Evolutionary conservation across 1,140 invertebrate genomes (phyloP), one percentile per base, ranked within the genome.

Genomic region (Aphis craccivora): DNA sequence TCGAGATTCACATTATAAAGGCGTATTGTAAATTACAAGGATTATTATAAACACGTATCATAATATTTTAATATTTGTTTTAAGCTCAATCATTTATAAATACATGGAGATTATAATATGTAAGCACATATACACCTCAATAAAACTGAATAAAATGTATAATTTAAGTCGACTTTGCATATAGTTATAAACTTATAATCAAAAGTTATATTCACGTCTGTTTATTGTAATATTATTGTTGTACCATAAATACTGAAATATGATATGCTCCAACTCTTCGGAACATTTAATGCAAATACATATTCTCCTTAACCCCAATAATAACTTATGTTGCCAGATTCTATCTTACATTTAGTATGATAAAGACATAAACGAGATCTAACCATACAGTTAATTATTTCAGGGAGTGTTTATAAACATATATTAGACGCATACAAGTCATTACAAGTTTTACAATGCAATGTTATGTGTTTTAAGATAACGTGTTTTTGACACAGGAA

Each of bases 311-410:
- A 55, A 60, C 88, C 51, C 22, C 37, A 22, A 90, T 90, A 18
- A 30, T 90, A 40, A 60, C 53, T 90, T 90, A 90, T 90, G 53
- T 40, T 40, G 30, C 37, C 6, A 40, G 88, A 90, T 60, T 30
- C 51, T 14, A 90, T 90, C 53, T 18, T 14, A 30, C 25, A 40
- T 90, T 40, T 25, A 30, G 30, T 45, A 60, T 9, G 53, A 90
- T 45, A 43, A 60, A 55, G 88, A 60, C 53, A 60, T 90, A 22
- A 90, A 60, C 53, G 18, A 55, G 37, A 37, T 55, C 35, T 60
- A 6, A 37, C 20, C 35, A 76, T 60, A 55, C 9, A 60, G 35
- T 90, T 90, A 60, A 90, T 90, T 90, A 60, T 90, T 60, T 90
- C 8, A 11, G 35, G 14, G 4, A 35, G 8, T 51, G 20, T 51